Evolutionary conservation across 2,888 invertebrate species (phyloP), one percentile per base, ranked within the genome.

Genomic region (Galerucella calmariensis): DNA sequence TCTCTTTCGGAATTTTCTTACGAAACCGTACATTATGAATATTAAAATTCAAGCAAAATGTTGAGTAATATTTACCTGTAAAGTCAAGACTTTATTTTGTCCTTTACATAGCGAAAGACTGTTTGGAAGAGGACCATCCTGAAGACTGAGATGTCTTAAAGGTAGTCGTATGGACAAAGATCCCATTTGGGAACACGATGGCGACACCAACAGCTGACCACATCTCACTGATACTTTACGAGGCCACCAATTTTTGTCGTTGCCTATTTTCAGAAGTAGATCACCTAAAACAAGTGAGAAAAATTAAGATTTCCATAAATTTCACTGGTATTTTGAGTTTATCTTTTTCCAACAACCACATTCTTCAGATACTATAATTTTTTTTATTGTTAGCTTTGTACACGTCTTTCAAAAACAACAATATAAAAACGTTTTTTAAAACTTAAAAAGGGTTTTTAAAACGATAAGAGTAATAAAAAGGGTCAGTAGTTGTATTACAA

Each of bases 211-310:
- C 83, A 88, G 86, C 77, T 86, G 83, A 24, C 85, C 84, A 86
- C 90, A 90, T 87, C 90, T 89, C 85, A 91, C 89, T 86, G 89
- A 89, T 81, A 89, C 88, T 87, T 89, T 89, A 86, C 91, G 88
- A 85, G 90, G 90, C 88, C 90, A 86, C 90, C 90, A 90, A 84
- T 84, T 86, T 83, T 86, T 86, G 83, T 87, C 85, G 79, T 83
- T 80, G 24, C 82, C 84, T 75, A 83, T 82, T 82, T 85, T 86
- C 83, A 87, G 84, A 73, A 87, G 78, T 72, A 87, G 81, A 82
- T 87, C 86, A 81, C 87, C 88, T 88, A 86, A 20, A 85, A 85
- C 59, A 46, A 69, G 16, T 10, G 9, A 2, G 0, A 59, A 20
- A 59, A n/a, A 58, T 16, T 2, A 27, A 51, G 8, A 35, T 20